Conservation (phyloP, 2,888 invertebrate genomes). For the Archaeoteleia sp. region DNA sequence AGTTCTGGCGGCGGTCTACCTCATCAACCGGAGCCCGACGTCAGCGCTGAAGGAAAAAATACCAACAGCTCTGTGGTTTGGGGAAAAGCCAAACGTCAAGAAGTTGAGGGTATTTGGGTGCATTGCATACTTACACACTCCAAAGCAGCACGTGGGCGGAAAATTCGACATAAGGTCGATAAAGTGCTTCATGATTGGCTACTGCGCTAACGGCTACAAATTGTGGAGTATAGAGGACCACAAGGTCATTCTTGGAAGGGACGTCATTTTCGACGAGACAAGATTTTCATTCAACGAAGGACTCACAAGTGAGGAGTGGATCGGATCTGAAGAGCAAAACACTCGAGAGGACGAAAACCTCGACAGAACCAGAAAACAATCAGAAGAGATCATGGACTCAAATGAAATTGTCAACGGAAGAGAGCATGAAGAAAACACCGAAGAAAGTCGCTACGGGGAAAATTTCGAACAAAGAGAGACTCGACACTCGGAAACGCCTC, state of each 20-base stretch:
- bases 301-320: background rate
- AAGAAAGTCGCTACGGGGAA: too few species aligned
- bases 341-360: background rate
- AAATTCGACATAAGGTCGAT: constrained; percentile 51
- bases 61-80: constrained; percentile 55
- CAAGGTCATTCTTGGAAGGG: constrained; percentile 42
- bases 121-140: constrained; percentile 42
- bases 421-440: too few species aligned
- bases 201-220: constrained; percentile 38
- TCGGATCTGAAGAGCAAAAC: background rate
- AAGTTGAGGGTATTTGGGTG: constrained; percentile 56
- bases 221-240: constrained; percentile 8
- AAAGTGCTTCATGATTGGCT: constrained; percentile 52
- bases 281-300: constrained; percentile 21
- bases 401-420: too few species aligned
- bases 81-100: constrained; percentile 46
- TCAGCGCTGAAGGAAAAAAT: constrained; percentile 31
- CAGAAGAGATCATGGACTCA: background rate
- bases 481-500: too few species aligned
- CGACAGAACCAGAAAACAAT: background rate
- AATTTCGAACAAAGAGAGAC: too few species aligned
- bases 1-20: constrained; percentile 50
- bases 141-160: constrained; percentile 35
- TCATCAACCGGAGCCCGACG: constrained; percentile 56
- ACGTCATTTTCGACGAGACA: constrained; percentile 57